phyloP scores from a whole-genome alignment of 2,113 vertebrate genomes.

The Artemisiospiza belli region DNA sequence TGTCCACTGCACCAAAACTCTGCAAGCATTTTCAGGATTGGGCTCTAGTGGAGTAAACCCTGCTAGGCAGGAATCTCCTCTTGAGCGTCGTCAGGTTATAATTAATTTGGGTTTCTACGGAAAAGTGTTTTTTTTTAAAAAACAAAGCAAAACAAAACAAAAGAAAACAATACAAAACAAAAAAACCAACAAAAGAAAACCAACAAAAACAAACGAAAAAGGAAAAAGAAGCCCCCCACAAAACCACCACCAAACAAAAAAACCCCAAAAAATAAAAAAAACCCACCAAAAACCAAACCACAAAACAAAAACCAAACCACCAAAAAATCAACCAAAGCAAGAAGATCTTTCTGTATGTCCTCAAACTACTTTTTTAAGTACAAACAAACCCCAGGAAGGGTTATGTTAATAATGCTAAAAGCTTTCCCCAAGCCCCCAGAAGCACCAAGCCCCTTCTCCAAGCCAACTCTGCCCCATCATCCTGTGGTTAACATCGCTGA shows the following conservation, averaged over 20 bases:
- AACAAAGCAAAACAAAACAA: too few relatives aligned
- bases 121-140: neutral
- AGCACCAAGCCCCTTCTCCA: neutral
- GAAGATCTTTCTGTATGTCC: neutral
- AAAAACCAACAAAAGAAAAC: too few relatives aligned
- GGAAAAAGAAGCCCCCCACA: neutral
- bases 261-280: neutral
- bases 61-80: neutral
- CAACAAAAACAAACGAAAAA: neutral
- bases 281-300: neutral
- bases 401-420: neutral
- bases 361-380: neutral
- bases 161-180: neutral
- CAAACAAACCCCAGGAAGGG: neutral
- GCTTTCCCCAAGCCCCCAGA: neutral
- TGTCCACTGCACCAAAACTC: neutral
- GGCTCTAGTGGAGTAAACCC: neutral
- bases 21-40: neutral
- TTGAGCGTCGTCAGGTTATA: accelerated
- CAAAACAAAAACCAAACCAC: neutral
- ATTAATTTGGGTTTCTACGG: neutral
- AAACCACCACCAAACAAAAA: neutral
- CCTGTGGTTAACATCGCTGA: neutral
- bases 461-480: neutral
- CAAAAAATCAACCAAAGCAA: neutral